Percentiles rank a stretch among this genome's conserved stretches.
phyloP scores from a whole-genome alignment of 2,113 vertebrate genomes.

The Tapirus terrestris region DNA sequence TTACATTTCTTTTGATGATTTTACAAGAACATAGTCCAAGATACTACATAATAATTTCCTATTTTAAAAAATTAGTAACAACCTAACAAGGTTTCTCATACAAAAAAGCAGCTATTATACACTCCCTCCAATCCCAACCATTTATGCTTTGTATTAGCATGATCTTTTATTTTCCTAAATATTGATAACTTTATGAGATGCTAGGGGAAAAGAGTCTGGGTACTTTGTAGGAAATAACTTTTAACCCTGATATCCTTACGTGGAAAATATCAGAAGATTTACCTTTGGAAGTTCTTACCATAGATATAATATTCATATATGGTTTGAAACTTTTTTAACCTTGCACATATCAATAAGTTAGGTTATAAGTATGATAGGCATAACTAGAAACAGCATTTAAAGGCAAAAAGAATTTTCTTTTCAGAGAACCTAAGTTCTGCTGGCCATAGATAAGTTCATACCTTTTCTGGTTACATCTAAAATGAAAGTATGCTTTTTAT shows the following conservation, averaged over 20 bases:
- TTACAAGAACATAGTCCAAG: background rate
- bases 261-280: background rate
- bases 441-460: background rate
- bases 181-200: background rate
- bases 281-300: background rate
- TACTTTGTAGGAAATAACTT: conserved; percentile 6
- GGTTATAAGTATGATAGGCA: background rate
- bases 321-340: background rate
- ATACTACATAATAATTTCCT: background rate
- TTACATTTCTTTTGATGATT: background rate
- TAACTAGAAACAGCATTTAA: background rate
- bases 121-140: background rate
- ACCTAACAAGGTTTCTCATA: background rate
- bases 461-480: background rate
- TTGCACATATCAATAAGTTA: background rate
- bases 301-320: background rate
- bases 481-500: background rate
- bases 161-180: background rate
- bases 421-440: background rate
- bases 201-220: background rate
- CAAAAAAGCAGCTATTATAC: background rate
- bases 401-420: background rate
- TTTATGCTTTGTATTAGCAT: background rate
- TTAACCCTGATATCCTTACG: background rate
- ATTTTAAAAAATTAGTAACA: background rate